These are phyloP conservation scores for Pterocles orientalis DNA, from an alignment of 2,113 vertebrate genomes.

Conservation along the genomic window DNA sequence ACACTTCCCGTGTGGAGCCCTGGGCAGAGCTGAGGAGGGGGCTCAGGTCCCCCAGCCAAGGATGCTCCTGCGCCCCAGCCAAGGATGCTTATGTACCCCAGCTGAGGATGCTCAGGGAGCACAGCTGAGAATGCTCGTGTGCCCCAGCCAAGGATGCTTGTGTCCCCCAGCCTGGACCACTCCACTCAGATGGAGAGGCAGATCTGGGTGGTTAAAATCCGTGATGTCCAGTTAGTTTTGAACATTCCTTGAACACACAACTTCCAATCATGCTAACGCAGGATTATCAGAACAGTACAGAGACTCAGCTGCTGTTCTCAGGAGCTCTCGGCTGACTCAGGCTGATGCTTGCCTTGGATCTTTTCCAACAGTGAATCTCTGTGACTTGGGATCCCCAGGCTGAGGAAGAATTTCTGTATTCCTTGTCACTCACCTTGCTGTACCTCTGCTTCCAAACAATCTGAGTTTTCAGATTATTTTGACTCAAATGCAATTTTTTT, in stretches of 20 bases:
- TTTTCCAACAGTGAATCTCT: background rate
- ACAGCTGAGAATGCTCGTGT: too few relatives aligned
- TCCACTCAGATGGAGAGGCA: background rate
- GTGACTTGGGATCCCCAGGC: too few relatives aligned
- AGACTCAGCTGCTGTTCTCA: too few relatives aligned
- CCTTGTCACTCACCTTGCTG: background rate
- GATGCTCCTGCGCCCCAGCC: too few relatives aligned
- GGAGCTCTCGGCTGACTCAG: too few relatives aligned
- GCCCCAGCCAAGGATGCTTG: too few relatives aligned
- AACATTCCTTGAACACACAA: fast-evolving
- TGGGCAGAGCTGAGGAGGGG: background rate
- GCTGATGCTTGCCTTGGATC: background rate
- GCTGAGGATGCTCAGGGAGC: too few relatives aligned
- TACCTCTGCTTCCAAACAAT: background rate
- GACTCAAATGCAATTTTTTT: background rate
- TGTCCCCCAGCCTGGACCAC: background rate
- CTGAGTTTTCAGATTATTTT: background rate
- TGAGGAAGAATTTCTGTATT: background rate
- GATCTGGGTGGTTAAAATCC: too few relatives aligned
- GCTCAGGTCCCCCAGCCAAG: too few relatives aligned
- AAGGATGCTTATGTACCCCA: too few relatives aligned
- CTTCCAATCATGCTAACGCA: background rate
- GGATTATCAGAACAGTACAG: background rate
- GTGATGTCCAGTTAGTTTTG: background rate
- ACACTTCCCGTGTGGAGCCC: fast-evolving